A percentile compares a stretch with the other conserved stretches of the same genome.
Evolutionary conservation across 2,113 vertebrate species (phyloP).

Genomic region (Marcusenius ussheri): DNA sequence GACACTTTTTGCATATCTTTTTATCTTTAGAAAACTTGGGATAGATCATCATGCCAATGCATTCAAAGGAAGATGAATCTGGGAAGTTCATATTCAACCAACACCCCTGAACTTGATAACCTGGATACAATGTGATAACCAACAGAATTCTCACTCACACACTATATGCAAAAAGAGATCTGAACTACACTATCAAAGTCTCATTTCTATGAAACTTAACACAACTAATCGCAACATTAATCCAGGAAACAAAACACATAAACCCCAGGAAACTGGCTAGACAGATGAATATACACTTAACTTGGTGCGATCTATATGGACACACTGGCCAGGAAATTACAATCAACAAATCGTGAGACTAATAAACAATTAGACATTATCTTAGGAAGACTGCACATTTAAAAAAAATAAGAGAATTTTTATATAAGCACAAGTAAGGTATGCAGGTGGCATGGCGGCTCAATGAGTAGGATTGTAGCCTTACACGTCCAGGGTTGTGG

Average conservation of each 20-base stretch:
- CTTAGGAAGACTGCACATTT: background rate
- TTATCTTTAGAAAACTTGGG: background rate
- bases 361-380: background rate
- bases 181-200: background rate
- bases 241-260: background rate
- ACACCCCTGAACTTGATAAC: background rate
- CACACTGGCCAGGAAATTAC: background rate
- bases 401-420: background rate
- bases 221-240: background rate
- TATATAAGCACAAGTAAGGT: background rate
- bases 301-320: background rate
- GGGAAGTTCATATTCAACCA: background rate
- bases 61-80: background rate
- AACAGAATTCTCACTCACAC: background rate
- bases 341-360: background rate
- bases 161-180: background rate
- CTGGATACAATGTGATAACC: background rate
- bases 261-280: background rate
- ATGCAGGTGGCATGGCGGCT: background rate
- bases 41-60: background rate
- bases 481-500: background rate
- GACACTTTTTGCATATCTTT: background rate
- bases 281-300: background rate
- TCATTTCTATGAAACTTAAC: background rate
- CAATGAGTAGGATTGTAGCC: background rate